Base-by-base conservation (phyloP, 2,113 vertebrate genomes). In the Todiramphus chloris region DNA sequence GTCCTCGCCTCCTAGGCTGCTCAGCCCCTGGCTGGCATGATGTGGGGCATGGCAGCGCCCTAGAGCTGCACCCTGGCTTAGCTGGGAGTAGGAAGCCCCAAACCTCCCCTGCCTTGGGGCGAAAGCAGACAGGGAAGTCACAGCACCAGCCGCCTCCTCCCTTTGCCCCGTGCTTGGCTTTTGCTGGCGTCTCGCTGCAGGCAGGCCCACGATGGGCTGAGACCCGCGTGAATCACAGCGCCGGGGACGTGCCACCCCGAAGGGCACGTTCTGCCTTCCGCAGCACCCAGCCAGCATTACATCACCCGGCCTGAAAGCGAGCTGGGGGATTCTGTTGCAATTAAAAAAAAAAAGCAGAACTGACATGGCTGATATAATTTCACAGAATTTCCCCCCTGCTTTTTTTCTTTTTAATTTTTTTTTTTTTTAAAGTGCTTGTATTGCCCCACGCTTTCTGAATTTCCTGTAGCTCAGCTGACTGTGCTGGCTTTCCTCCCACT, bases 251-350 rank as follows among this genome's bases (percentile, higher is more conserved):
- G 60, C 6, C 67, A 5, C 33, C 33, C 53, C 5, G 2, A 48
- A 31, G 60, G 83, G 41, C 44, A 11, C 10, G 0, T 18, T 24
- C 30, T 15, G 24, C 3, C 0, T 14, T 2, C 10, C 31, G 75
- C 85, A 13, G 24, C n/a, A 0, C 46, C 56, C 16, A 1, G 3
- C 41, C 13, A 0, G 18, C 0, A 6, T 43, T 10, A 12, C 55
- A 5, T 30, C 7, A 0, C 3, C 51, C 3, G 1, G 55, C 43
- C 25, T 48, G 2, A 13, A 16, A 28, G 17, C 2, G 1, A 53
- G 44, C 41, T 6, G 1, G 1, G 2, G 19, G 11, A 30, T 7
- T 12, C 44, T 28, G 31, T 3, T 28, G 64, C 43, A 43, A 43
- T 43, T 43, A 43, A 43, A 43, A 16, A 43, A 43, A 43, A 16